Base-by-base conservation (phyloP, 2,888 invertebrate species). In the Leptopilina drosophilae region DNA sequence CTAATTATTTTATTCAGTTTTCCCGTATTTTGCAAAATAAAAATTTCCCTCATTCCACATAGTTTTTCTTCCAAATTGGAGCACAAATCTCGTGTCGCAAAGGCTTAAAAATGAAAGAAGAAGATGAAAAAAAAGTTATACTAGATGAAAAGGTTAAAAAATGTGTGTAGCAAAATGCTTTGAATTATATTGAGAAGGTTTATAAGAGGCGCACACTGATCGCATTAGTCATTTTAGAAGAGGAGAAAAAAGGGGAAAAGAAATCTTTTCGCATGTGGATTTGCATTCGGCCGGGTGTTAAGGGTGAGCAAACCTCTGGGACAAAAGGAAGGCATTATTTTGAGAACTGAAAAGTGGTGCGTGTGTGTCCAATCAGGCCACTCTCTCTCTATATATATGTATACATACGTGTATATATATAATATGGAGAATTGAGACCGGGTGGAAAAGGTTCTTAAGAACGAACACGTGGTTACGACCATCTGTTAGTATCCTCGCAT, bases 381-480 rank as follows among this genome's bases (percentile, higher is more conserved):
- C 80, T 78, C 79, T 80, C 20, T 77, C 75, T 65, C 78, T 53
- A 49, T 49, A 53, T 14, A 20, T 46, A 20, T 12, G 11, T 15
- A 20, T 15, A 46, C 12, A 20, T 67, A 49, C 20, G 15, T 15
- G 42, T 46, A 67, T 33, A 33, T 33, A 33, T 20, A 33, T 9
- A 14, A 8, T 59, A 78, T 73, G 33, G 14, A 46, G 80, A 64
- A 81, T 81, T 76, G 79, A 83, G 80, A 78, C 77, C 78, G 78
- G 80, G 77, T 78, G 82, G 82, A 82, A 49, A 49, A 81, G 85
- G 85, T 87, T 87, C 85, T 87, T 86, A 87, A 88, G 87, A 86
- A 84, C 82, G 82, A 87, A 89, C 88, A 88, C 88, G 89, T 88
- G 89, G 88, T 88, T 83, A 81, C 85, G 84, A 88, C 88, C 89